Conservation (phyloP, 2,113 vertebrate genomes). For the Syrmaticus mikado region DNA sequence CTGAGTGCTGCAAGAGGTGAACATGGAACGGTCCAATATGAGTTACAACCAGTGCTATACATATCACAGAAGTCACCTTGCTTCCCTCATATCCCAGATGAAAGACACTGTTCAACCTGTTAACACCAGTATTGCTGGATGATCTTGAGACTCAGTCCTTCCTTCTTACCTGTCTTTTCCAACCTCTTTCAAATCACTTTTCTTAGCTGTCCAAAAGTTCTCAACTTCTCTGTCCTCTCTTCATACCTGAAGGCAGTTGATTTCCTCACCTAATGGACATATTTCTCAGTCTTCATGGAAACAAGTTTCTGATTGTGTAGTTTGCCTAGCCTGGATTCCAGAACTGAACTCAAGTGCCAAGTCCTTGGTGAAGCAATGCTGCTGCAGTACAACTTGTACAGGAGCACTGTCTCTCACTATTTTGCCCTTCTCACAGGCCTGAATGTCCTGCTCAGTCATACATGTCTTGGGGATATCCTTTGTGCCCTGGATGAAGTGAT, state of each 20-base stretch:
- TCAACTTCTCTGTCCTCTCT: neutral
- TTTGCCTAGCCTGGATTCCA: neutral
- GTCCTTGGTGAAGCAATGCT: neutral
- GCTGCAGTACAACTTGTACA: neutral
- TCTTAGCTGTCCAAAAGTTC: neutral
- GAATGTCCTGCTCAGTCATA: neutral
- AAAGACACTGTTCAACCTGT: neutral
- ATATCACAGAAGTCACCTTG: neutral
- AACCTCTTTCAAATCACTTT: neutral
- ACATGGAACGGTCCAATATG: rapidly evolving
- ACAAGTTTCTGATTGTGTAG: neutral
- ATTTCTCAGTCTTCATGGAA: neutral
- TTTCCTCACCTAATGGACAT: neutral
- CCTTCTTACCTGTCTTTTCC: neutral
- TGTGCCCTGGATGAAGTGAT: neutral
- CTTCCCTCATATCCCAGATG: neutral
- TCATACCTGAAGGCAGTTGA: neutral
- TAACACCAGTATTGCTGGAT: neutral
- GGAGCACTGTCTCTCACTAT: neutral
- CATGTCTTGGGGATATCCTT: neutral
- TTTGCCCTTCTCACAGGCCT: neutral
- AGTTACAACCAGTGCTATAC: neutral
- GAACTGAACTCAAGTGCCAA: neutral
- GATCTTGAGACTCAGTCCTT: neutral
- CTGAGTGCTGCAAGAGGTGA: neutral